A percentile compares a stretch with the other conserved stretches of the same genome.
phyloP scores from a whole-genome alignment of 2,888 invertebrate species.

The Paralinhomoeus sp. region DNA sequence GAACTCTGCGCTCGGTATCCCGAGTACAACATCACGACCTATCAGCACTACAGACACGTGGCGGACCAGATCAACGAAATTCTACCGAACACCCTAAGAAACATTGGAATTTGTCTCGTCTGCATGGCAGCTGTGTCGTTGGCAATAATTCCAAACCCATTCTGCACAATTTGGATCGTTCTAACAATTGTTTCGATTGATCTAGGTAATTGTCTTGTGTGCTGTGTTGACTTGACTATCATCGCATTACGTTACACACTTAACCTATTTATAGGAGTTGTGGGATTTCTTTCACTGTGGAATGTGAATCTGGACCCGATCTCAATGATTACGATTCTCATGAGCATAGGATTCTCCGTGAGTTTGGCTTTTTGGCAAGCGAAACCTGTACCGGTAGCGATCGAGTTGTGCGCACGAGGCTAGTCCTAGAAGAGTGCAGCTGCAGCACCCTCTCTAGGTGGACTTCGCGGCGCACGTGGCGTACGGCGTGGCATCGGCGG shows the following conservation, averaged over 20 bases:
- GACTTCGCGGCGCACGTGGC: conserved; percentile 86
- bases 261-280: conserved; percentile 37
- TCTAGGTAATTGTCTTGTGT: conserved; percentile 10
- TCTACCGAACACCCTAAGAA: conserved; percentile 20
- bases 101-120: conserved; percentile 34
- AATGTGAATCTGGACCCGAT: conserved; percentile 56
- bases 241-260: background rate
- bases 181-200: conserved; percentile 54
- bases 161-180: conserved; percentile 71
- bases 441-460: conserved; percentile 34
- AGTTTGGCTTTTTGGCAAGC: conserved; percentile 81
- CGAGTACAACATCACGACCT: conserved; percentile 17
- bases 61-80: conserved; percentile 17
- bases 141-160: conserved; percentile 69
- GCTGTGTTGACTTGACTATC: background rate
- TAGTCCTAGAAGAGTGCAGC: no score
- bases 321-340: conserved; percentile 84
- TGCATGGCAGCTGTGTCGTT: conserved; percentile 84
- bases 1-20: conserved; percentile 15
- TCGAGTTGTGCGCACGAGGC: no score
- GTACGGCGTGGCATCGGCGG: conserved; percentile 62
- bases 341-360: conserved; percentile 83
- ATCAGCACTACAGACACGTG: conserved; percentile 19
- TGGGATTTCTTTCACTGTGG: conserved; percentile 87
- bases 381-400: no score